These are phyloP conservation scores for Isurus oxyrinchus DNA, from an alignment of 2,113 vertebrate species.

Conservation along the genomic window DNA sequence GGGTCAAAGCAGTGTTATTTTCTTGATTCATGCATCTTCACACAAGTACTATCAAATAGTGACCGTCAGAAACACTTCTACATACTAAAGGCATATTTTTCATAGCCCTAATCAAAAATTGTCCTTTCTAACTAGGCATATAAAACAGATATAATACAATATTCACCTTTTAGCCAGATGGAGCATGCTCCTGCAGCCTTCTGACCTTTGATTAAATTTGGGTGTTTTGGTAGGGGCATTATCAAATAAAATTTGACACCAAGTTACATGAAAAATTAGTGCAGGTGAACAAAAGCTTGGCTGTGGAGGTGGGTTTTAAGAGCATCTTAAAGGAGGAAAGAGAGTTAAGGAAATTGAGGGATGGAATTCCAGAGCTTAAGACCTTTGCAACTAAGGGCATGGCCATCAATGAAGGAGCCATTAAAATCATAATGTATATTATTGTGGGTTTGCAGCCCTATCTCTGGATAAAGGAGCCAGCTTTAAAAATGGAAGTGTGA, in stretches of 20 bases:
- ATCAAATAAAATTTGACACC: neutral
- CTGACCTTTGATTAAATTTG: neutral
- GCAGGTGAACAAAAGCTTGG: too few species aligned
- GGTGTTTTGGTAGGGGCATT: neutral
- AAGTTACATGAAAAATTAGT: too few species aligned
- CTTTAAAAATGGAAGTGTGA: neutral
- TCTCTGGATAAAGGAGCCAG: neutral
- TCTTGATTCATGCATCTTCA: neutral
- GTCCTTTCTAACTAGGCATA: neutral
- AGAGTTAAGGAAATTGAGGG: too few species aligned
- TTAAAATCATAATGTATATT: neutral
- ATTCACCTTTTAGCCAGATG: neutral
- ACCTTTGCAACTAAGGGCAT: too few species aligned
- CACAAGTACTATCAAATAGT: neutral
- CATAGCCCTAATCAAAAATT: neutral
- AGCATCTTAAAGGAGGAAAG: too few species aligned
- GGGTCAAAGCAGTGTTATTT: neutral
- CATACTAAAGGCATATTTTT: neutral
- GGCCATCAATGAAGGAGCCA: too few species aligned
- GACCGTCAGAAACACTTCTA: neutral
- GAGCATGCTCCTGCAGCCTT: neutral
- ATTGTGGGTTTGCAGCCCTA: neutral
- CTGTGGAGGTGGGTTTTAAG: too few species aligned
- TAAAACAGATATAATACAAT: neutral
- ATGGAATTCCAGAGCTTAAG: too few species aligned